Evolutionary conservation across 2,113 vertebrate species (phyloP).

Genomic region (Thunnus thynnus): DNA sequence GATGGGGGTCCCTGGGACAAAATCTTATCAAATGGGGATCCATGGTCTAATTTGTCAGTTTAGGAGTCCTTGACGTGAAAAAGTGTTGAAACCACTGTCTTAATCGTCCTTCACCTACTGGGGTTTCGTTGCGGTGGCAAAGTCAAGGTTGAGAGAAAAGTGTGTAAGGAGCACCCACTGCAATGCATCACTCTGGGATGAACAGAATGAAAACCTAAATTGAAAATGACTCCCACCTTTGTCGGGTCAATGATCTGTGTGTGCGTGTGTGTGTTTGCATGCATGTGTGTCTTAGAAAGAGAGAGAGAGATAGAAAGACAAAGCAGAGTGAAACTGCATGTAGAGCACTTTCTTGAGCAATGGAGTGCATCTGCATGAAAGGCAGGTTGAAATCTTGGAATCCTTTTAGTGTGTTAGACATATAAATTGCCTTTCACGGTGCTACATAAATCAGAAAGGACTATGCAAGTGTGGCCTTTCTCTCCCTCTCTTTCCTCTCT

Average conservation of each 20-base stretch:
- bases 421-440: conserved; percentile 64
- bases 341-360: conserved; percentile 60
- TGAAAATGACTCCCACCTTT: conserved; percentile 65
- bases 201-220: conserved; percentile 56
- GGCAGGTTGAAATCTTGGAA: conserved; percentile 66
- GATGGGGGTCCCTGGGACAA: too few species aligned
- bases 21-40: too few species aligned
- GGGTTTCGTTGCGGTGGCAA: conserved; percentile 17
- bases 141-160: conserved; percentile 51
- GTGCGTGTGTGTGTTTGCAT: not conserved
- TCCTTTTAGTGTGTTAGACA: conserved; percentile 55
- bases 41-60: too few species aligned
- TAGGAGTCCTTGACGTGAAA: too few species aligned
- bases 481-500: conserved; percentile 21
- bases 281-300: conserved; percentile 5
- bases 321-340: conserved; percentile 48
- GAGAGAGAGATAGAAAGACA: not conserved
- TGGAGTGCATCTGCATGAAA: conserved; percentile 62
- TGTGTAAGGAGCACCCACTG: conserved; percentile 33
- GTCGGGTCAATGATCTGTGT: conserved; percentile 54
- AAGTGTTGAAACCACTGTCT: not conserved
- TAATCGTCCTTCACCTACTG: conserved; percentile 34
- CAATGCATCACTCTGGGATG: conserved; percentile 47
- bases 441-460: conserved; percentile 68
- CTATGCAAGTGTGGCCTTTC: conserved; percentile 27